Evolutionary conservation across 2,888 invertebrate genomes (phyloP), one percentile per base, ranked within the genome.

Genomic region (Tetanocera ferruginea): DNA sequence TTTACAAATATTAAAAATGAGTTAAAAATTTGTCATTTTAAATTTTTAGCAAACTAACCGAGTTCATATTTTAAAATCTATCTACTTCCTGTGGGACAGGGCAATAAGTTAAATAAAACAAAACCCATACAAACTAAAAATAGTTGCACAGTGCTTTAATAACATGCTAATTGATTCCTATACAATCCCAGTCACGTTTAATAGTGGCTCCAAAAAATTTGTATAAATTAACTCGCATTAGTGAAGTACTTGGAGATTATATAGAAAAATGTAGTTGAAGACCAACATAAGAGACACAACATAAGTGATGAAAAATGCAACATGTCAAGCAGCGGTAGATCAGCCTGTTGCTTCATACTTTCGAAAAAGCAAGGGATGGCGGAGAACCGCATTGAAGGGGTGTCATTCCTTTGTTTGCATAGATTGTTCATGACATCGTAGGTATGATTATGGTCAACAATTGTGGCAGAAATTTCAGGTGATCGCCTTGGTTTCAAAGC

Each of bases 111-210:
- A 43, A 43, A 43, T 6, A 37, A 37, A 5, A 37, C 3, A 11
- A 14, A 43, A 43, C 37, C 37, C 37, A n/a, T n/a, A 37, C 37
- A 4, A 37, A 8, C 37, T 8, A 37, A 37, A 31, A 31, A 37
- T 8, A 37, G 37, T 37, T 37, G 37, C 4, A 37, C 37, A 37
- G 37, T 1, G 37, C 37, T 37, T 19, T 55, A 19, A 67, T 25
- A 17, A 60, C 19, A 52, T 25, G 37, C 55, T 75, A 66, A 75
- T 75, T 74, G 37, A 14, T 52, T 67, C 52, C 37, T 52, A 75
- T 67, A 52, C 64, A 67, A 67, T 67, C 52, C 43, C 52, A 37
- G 75, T 75, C 75, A 75, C 75, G 75, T 75, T 74, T 62, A 28
- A 62, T 31, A 37, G 25, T 14, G 43, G 49, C 3, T 43, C 25